phyloP scores from a whole-genome alignment of 1,140 invertebrate species.

The Triops longicaudatus region DNA sequence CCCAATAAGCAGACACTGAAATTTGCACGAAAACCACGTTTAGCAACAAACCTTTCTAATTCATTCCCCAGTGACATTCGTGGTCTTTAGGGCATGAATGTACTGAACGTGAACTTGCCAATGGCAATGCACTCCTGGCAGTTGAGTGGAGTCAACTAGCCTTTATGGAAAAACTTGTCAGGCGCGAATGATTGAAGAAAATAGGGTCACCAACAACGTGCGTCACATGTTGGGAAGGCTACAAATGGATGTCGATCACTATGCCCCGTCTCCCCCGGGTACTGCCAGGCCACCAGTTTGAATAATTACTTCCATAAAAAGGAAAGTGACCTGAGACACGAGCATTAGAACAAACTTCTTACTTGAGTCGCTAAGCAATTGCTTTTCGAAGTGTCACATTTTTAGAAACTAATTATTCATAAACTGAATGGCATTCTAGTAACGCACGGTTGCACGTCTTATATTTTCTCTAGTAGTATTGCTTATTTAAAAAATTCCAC shows the following conservation, averaged over 20 bases:
- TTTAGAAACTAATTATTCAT: no score
- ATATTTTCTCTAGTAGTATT: no score
- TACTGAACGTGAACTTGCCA: not conserved
- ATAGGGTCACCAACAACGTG: not conserved
- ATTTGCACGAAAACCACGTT: no score
- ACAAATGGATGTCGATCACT: not conserved
- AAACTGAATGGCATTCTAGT: no score
- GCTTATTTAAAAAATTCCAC: no score
- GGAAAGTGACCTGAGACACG: not conserved
- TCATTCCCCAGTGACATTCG: not conserved
- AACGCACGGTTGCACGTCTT: no score
- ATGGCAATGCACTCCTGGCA: not conserved
- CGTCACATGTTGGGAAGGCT: not conserved
- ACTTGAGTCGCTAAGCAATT: no score
- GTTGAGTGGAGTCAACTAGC: not conserved
- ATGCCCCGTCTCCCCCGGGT: not conserved
- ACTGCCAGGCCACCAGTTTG: not conserved
- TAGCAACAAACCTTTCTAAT: no score
- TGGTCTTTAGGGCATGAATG: not conserved
- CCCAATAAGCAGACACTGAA: no score
- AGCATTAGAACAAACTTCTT: no score
- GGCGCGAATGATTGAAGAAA: not conserved
- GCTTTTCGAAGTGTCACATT: no score
- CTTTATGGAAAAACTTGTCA: not conserved
- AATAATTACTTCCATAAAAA: constrained; percentile 4